These are phyloP conservation scores for Caenorhabditis plicata DNA, from an alignment of 2,888 invertebrate genomes.

Conservation along the genomic window DNA sequence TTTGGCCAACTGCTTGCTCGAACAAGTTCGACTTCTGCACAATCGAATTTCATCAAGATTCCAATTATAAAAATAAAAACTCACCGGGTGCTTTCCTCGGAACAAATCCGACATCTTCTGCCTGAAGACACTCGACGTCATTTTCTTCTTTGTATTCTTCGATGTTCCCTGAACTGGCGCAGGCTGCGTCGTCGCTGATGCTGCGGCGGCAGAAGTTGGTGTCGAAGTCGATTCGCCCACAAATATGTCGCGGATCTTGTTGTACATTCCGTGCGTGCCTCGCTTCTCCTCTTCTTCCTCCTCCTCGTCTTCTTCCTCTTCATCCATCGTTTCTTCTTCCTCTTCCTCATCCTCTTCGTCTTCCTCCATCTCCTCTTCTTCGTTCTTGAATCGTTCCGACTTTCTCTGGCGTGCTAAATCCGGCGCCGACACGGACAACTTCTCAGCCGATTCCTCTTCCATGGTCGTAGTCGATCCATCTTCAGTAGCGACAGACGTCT, in stretches of 20 bases:
- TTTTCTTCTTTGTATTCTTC: no score
- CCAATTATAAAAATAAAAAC: no score
- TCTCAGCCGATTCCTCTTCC: conserved; percentile 7
- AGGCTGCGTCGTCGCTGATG: neutral
- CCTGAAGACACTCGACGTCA: no score
- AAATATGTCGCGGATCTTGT: conserved; percentile 23
- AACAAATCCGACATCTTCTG: no score
- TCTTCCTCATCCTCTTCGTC: conserved; percentile 31
- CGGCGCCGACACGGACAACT: conserved; percentile 49
- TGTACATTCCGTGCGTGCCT: conserved; percentile 17
- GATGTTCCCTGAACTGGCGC: conserved; percentile 3
- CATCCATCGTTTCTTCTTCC: conserved; percentile 31
- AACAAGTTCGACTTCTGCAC: no score
- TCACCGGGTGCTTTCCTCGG: no score
- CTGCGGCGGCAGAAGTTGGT: neutral
- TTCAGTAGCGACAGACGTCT: conserved; percentile 9
- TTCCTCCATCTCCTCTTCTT: conserved; percentile 19
- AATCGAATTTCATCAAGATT: no score
- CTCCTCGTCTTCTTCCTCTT: conserved; percentile 49
- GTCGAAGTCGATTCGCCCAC: conserved; percentile 8
- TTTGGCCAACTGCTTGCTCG: conserved; percentile 9
- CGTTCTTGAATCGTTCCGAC: conserved; percentile 34
- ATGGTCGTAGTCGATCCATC: neutral
- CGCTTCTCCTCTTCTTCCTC: conserved; percentile 27
- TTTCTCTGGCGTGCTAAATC: conserved; percentile 45